Conservation (phyloP, 2,797 vertebrate species). For the Oreochromis grahami region DNA sequence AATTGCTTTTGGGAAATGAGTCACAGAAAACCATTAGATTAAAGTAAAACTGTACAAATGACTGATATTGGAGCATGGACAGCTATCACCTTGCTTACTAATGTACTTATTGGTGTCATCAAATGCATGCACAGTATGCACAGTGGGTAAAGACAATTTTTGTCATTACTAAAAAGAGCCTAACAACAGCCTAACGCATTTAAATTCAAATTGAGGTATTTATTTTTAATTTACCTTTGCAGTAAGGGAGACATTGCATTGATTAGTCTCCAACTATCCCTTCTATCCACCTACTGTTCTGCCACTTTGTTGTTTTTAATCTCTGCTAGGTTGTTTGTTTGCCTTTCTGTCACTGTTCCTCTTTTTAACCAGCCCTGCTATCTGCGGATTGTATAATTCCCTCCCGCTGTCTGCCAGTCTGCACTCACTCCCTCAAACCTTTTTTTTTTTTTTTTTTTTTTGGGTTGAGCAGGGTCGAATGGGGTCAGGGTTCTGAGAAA, state of each 20-base stretch:
- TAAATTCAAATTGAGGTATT: background rate
- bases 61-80: background rate
- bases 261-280: background rate
- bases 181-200: background rate
- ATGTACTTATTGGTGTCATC: background rate
- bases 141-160: background rate
- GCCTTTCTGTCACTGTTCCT: background rate
- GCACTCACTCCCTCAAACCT: slow-evolving; percentile 6
- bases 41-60: background rate
- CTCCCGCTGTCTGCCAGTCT: slow-evolving; percentile 32
- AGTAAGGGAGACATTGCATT: background rate
- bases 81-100: background rate
- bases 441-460: slow-evolving; percentile 29
- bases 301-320: background rate
- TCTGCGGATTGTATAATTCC: background rate
- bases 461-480: slow-evolving; percentile 59
- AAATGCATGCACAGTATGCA: background rate
- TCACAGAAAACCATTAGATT: background rate
- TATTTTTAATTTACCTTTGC: background rate
- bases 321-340: background rate
- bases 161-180: background rate
- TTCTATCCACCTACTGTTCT: background rate
- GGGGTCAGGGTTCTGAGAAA: slow-evolving; percentile 62
- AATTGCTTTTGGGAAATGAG: background rate
- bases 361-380: background rate